These are phyloP conservation scores for Nephrotoma appendiculata DNA, from an alignment of 2,888 invertebrate species.

Conservation along the genomic window DNA sequence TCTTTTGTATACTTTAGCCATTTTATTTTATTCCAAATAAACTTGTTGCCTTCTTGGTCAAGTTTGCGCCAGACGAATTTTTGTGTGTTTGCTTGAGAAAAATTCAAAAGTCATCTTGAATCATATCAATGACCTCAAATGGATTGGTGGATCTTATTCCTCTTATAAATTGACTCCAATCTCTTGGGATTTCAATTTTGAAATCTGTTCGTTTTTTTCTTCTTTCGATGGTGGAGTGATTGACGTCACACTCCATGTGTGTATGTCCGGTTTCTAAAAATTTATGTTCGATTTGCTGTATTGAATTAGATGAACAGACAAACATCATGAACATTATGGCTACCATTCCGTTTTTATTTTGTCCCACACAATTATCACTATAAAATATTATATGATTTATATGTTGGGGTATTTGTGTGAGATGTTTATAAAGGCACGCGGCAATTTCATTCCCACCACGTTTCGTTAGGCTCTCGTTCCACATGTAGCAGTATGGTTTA, in stretches of 20 bases:
- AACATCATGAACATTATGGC: too few relatives aligned
- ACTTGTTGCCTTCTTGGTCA: background rate
- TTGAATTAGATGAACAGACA: too few relatives aligned
- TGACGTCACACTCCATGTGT: background rate
- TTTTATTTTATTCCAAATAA: background rate
- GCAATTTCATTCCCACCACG: too few relatives aligned
- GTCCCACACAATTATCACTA: too few relatives aligned
- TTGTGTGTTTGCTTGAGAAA: background rate
- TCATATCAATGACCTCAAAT: background rate
- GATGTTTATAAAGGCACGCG: too few relatives aligned
- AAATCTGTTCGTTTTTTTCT: too few relatives aligned
- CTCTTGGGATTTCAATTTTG: too few relatives aligned
- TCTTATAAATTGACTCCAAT: too few relatives aligned
- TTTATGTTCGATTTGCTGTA: background rate
- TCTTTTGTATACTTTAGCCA: background rate
- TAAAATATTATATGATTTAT: too few relatives aligned
- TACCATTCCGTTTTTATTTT: too few relatives aligned
- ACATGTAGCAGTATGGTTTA: background rate
- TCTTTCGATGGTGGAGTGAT: too few relatives aligned
- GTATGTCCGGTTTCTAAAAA: background rate
- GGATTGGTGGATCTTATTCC: background rate
- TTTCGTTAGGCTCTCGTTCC: background rate
- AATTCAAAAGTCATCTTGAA: background rate
- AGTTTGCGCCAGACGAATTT: background rate
- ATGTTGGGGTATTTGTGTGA: background rate